Base-by-base conservation (phyloP, 2,113 vertebrate species). In the Prochilodus magdalenae region DNA sequence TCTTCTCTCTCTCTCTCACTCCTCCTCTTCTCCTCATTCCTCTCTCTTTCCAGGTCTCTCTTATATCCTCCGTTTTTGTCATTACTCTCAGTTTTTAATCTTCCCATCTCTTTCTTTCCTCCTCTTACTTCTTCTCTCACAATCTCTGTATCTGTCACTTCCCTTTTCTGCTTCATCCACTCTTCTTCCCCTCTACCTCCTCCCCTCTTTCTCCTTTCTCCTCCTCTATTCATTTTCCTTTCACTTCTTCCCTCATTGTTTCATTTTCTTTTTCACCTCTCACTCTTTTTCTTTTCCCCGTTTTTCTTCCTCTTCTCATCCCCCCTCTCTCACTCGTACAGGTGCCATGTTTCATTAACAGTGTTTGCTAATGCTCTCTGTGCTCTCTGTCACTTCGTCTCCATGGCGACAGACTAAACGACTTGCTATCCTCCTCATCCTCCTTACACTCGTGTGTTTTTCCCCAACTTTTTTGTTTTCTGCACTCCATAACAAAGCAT, bases 291-390 rank as follows among this genome's bases (percentile, higher is more conserved):
- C 11, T 10, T 11, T 63, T 26, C 29, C 47, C 2, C 40, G 20
- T 26, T 30, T 3, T 53, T 22, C 22, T 8, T 24, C 14, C 27
- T 11, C 18, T 16, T 55, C 18, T 65, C 60, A 40, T 20, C 74
- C 57, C 20, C 22, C 33, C 47, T 59, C 89, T 88, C 91, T 86
- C 80, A 83, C 85, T 78, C 78, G 77, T 84, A 88, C 88, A 91
- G 89, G 90, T 84, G 83, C 79, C 85, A 83, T 84, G 73, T 86
- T 89, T 89, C 91, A 89, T 93, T 90, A 90, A 67, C 70, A 72
- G 79, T 88, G 87, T 88, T 86, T 85, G 82, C 86, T 87, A 92
- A 91, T 82, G 73, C 86, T 71, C 66, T 83, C 15, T 30, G 27
- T 66, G 63, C 7, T 66, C 7, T 66, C 29, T 20, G 22, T 22